These are phyloP conservation scores for Neolamprologus longior DNA, from an alignment of 2,113 vertebrate genomes.

Conservation along the genomic window DNA sequence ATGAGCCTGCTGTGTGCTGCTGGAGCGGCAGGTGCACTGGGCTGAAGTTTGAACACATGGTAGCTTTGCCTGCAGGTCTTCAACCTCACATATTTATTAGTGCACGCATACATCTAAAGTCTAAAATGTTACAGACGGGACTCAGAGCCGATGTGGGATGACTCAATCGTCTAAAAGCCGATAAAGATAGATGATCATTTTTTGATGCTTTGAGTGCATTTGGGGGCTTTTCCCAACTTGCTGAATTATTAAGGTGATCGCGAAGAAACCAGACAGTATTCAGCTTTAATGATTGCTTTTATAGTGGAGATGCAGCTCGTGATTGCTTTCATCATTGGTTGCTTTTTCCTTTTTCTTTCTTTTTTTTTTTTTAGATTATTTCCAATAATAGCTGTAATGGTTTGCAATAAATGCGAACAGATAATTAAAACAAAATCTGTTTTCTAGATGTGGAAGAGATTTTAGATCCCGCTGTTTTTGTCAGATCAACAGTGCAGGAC, in stretches of 20 bases:
- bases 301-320: background rate
- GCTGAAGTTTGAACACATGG: conserved; percentile 39
- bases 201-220: background rate
- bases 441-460: background rate
- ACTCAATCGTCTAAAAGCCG: background rate
- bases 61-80: background rate
- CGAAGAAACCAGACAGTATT: background rate
- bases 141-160: background rate
- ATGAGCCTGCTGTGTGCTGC: background rate
- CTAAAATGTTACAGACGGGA: background rate
- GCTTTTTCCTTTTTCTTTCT: no score
- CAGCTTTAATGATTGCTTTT: background rate
- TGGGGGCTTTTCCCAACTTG: background rate
- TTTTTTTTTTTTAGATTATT: background rate
- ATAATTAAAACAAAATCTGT: background rate
- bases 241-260: background rate
- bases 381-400: background rate
- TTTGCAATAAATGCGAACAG: background rate
- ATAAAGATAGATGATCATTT: background rate
- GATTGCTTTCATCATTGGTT: background rate
- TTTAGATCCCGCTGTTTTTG: background rate
- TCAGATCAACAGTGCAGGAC: background rate
- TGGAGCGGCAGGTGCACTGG: conserved; percentile 27
- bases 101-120: background rate
- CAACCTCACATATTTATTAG: background rate